Conservation (phyloP, 2,888 invertebrate genomes). For the Phania funesta region DNA sequence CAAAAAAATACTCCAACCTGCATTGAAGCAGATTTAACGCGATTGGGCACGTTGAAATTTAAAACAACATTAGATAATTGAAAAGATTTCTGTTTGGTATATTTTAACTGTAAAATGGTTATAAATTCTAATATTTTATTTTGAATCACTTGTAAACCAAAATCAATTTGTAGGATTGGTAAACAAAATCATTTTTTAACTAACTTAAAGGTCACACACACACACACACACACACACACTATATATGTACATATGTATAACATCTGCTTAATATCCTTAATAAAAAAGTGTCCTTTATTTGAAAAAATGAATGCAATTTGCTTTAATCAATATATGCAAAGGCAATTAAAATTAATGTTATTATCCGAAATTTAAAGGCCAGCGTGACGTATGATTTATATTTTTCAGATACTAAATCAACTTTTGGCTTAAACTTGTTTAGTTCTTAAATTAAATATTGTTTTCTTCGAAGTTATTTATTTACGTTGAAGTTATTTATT, state of each 20-base stretch:
- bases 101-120: slow-evolving; percentile 14
- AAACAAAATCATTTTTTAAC: neutral
- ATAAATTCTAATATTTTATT: slow-evolving; percentile 4
- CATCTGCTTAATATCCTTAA: neutral
- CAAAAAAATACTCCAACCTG: neutral
- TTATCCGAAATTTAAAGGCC: neutral
- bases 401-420: neutral
- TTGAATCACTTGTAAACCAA: slow-evolving; percentile 4
- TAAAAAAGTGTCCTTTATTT: neutral
- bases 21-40: slow-evolving; percentile 50
- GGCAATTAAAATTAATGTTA: neutral
- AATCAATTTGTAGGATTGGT: slow-evolving; percentile 1
- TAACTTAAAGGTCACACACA: too few species aligned
- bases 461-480: too few species aligned
- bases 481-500: neutral
- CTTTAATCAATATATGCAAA: neutral
- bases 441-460: too few species aligned
- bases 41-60: slow-evolving; percentile 68
- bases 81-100: slow-evolving; percentile 29
- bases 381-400: neutral
- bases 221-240: too few species aligned
- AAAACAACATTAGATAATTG: slow-evolving; percentile 52
- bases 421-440: too few species aligned
- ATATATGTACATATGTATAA: neutral
- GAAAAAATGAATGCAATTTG: slow-evolving; percentile 4